Conservation (phyloP, 1,140 invertebrate genomes). For the Bemisia tabaci region DNA sequence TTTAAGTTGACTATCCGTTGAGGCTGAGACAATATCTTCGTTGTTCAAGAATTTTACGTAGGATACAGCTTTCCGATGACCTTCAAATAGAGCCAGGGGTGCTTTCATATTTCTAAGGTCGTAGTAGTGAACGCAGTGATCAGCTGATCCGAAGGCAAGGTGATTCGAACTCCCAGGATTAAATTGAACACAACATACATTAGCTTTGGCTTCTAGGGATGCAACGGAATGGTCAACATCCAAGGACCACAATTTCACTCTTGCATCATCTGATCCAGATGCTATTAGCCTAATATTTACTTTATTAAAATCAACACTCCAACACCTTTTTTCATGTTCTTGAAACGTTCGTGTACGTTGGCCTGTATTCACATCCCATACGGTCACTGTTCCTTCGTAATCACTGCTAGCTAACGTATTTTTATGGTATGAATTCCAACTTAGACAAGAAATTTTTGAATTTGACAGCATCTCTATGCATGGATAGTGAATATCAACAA, state of each 20-base stretch:
- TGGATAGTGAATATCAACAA: slow-evolving; percentile 81
- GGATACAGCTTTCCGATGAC: slow-evolving; percentile 88
- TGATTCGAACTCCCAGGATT: slow-evolving; percentile 76
- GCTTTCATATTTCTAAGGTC: slow-evolving; percentile 77
- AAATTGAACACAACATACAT: slow-evolving; percentile 95
- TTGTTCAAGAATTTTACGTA: slow-evolving; percentile 90
- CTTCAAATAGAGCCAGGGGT: slow-evolving; percentile 72
- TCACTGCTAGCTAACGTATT: slow-evolving; percentile 80
- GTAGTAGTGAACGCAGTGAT: slow-evolving; percentile 95
- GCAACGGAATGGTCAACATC: slow-evolving; percentile 77
- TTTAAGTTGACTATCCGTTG: slow-evolving; percentile 87
- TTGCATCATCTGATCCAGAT: slow-evolving; percentile 86
- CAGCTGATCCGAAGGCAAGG: slow-evolving; percentile 86
- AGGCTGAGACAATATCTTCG: slow-evolving; percentile 83
- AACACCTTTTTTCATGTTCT: slow-evolving; percentile 92
- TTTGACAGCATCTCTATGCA: slow-evolving; percentile 83
- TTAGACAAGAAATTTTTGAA: slow-evolving; percentile 90
- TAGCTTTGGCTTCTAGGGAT: slow-evolving; percentile 77
- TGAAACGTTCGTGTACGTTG: slow-evolving; percentile 57
- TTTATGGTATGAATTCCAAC: slow-evolving; percentile 90
- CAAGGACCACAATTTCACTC: slow-evolving; percentile 87
- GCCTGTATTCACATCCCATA: slow-evolving; percentile 85
- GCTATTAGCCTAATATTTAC: slow-evolving; percentile 83
- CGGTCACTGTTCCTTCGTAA: slow-evolving; percentile 85
- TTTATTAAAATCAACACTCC: slow-evolving; percentile 93